Evolutionary conservation across 2,888 invertebrate genomes (phyloP).

Genomic region (Pristionchus arcanus): DNA sequence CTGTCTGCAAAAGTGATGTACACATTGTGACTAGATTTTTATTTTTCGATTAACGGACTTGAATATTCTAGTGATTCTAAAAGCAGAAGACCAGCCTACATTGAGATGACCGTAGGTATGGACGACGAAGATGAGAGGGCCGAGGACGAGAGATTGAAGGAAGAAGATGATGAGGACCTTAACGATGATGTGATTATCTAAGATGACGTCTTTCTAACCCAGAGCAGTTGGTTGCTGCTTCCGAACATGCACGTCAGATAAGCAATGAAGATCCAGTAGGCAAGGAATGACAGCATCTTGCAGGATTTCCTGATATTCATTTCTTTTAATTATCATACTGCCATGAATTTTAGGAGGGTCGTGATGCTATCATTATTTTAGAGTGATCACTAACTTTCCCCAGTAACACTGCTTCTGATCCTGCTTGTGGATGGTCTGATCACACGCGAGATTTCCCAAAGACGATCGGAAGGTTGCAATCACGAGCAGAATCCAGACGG

Average conservation of each 20-base stretch:
- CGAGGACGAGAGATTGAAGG: constrained; percentile 52
- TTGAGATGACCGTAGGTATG: constrained; percentile 52
- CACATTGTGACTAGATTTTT: no score
- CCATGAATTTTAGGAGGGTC: no score
- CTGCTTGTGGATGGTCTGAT: constrained; percentile 7
- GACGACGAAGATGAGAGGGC: constrained; percentile 54
- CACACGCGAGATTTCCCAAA: constrained; percentile 53
- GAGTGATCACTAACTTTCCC: constrained; percentile 47
- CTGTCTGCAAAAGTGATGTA: constrained; percentile 58
- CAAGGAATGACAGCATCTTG: constrained; percentile 56
- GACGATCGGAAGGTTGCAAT: constrained; percentile 47
- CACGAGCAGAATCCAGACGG: constrained; percentile 56
- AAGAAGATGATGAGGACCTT: constrained; percentile 55
- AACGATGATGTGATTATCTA: not conserved
- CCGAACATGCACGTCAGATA: constrained; percentile 56
- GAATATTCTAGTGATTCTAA: not conserved
- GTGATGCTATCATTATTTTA: no score
- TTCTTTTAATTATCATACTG: not conserved
- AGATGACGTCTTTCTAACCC: constrained; percentile 14
- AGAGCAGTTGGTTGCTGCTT: constrained; percentile 49
- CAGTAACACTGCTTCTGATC: constrained; percentile 51
- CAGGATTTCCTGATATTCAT: constrained; percentile 50
- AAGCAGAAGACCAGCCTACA: not conserved
- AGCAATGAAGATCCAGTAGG: constrained; percentile 54
- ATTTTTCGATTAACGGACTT: no score